phyloP scores from a whole-genome alignment of 2,797 vertebrate genomes.

The Eurystomus glaucurus region DNA sequence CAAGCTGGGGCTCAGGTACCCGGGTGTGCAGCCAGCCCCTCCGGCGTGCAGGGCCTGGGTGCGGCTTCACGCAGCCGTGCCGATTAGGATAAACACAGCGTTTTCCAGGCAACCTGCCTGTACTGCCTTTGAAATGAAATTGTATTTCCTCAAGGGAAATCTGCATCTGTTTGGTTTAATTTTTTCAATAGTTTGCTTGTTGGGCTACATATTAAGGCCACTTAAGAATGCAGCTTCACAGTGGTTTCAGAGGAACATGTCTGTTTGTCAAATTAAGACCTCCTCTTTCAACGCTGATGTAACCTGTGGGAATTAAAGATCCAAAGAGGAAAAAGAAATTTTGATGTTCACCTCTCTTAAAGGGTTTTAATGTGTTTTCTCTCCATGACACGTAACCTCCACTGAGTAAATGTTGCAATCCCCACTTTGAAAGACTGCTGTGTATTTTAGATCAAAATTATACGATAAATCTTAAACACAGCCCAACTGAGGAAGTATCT shows the following conservation, averaged over 20 bases:
- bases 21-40: neutral
- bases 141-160: slow-evolving; percentile 62
- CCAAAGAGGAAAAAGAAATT: slow-evolving; percentile 20
- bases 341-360: neutral
- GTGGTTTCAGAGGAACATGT: slow-evolving; percentile 57
- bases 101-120: slow-evolving; percentile 68
- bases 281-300: neutral
- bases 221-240: slow-evolving; percentile 68
- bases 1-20: fast-evolving
- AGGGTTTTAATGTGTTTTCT: slow-evolving; percentile 1
- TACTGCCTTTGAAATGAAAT: slow-evolving; percentile 63
- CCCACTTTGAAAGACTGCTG: neutral
- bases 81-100: slow-evolving; percentile 66
- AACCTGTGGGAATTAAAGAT: neutral
- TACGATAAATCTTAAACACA: neutral
- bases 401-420: neutral
- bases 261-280: slow-evolving; percentile 55
- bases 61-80: neutral
- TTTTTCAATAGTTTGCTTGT: slow-evolving; percentile 78
- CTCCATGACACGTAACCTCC: neutral
- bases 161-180: slow-evolving; percentile 76
- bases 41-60: fast-evolving
- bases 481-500: neutral
- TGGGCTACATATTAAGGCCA: slow-evolving; percentile 71
- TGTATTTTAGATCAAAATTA: neutral